Conservation (phyloP, 2,113 vertebrate species). For the Taxidea taxus region DNA sequence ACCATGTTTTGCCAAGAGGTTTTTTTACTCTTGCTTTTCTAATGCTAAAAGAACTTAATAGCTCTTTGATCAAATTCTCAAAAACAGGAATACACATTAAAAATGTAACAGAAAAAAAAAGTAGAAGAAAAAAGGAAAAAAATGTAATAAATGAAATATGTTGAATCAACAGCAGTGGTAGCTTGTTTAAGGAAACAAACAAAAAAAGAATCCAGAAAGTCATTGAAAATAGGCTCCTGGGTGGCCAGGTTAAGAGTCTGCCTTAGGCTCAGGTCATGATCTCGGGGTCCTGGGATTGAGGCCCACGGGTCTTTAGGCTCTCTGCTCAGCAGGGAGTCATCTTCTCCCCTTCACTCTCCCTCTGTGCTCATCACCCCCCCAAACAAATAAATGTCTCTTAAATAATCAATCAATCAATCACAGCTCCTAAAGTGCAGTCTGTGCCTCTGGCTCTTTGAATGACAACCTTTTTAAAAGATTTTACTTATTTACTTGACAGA, state of each 20-base stretch:
- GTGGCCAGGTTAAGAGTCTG: background rate
- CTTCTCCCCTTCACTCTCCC: no score
- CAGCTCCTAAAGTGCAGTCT: background rate
- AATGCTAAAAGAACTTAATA: background rate
- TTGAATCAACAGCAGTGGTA: background rate
- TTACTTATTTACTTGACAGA: background rate
- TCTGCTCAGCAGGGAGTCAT: no score
- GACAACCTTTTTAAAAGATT: background rate
- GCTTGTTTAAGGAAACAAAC: slow-evolving; percentile 13
- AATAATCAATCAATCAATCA: background rate
- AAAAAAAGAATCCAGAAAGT: background rate
- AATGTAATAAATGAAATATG: background rate
- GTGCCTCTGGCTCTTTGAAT: background rate
- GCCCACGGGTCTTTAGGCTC: background rate
- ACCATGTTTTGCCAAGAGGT: background rate
- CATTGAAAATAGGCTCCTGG: background rate
- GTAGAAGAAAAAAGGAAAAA: no score
- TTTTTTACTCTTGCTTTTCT: background rate
- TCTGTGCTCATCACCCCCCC: background rate
- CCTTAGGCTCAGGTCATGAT: background rate
- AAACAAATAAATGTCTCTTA: background rate
- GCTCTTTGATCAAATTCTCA: slow-evolving; percentile 6
- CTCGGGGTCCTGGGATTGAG: background rate
- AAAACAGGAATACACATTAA: background rate
- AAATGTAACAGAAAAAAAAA: background rate